These are phyloP conservation scores for Odontamblyopus lacepedii DNA, from an alignment of 2,797 vertebrate species.

Conservation along the genomic window DNA sequence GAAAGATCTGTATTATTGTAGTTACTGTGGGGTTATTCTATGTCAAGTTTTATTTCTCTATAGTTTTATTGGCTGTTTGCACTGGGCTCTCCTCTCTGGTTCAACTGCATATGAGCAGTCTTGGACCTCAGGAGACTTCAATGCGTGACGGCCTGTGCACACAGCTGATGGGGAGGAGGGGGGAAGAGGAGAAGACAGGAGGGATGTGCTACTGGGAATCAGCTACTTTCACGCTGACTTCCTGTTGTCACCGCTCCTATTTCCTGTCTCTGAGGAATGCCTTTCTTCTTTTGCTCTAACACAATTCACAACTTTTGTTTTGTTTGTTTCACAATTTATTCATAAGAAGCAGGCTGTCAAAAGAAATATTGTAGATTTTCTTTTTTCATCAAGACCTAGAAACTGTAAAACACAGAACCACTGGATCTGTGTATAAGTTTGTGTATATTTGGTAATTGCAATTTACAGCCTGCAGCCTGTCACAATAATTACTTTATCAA, in stretches of 20 bases:
- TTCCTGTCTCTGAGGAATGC: constrained; percentile 63
- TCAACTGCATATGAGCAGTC: constrained; percentile 16
- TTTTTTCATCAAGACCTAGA: neutral
- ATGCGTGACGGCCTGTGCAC: constrained; percentile 18
- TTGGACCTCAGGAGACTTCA: constrained; percentile 27
- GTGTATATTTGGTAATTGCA: neutral
- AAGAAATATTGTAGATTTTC: neutral
- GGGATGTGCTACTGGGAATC: constrained; percentile 55
- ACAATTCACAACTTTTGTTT: constrained; percentile 26
- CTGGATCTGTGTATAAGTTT: neutral
- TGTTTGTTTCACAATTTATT: constrained; percentile 29
- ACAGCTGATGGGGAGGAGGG: constrained; percentile 25
- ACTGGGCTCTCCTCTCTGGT: constrained; percentile 22
- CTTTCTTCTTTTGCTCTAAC: constrained; percentile 26
- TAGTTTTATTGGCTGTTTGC: neutral
- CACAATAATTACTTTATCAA: too few species aligned
- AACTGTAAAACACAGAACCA: neutral
- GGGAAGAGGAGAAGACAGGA: constrained; percentile 26
- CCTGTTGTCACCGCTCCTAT: constrained; percentile 60
- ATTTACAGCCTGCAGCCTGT: neutral
- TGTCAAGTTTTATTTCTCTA: neutral
- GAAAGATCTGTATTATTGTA: neutral
- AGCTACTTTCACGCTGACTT: constrained; percentile 54
- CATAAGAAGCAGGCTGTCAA: neutral
- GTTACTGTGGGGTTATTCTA: too few species aligned